These are phyloP conservation scores for Callorhinus ursinus DNA, from an alignment of 2,113 vertebrate species.

Conservation along the genomic window DNA sequence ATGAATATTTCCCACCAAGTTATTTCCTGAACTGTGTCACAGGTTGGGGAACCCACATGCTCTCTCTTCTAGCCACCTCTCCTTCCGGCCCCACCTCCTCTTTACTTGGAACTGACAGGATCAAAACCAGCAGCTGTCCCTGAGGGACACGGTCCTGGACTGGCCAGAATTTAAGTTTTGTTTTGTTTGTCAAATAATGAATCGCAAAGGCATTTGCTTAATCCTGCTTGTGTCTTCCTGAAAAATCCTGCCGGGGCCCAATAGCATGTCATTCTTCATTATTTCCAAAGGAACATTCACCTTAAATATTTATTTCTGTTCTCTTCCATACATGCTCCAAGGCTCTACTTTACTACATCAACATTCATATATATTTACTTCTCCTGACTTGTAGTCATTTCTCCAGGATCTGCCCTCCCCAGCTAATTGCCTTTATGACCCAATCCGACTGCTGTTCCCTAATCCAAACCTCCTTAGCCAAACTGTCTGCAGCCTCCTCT, in stretches of 20 bases:
- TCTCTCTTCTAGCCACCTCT: background rate
- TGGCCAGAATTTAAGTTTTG: background rate
- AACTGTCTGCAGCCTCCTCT: background rate
- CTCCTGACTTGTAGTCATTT: conserved; percentile 9
- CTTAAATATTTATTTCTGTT: conserved; percentile 57
- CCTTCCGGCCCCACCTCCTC: background rate
- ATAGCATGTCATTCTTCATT: background rate
- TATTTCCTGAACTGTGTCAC: background rate
- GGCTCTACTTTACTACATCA: background rate
- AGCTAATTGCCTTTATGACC: background rate
- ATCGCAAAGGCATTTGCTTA: background rate
- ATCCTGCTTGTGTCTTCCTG: background rate
- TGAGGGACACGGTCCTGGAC: background rate
- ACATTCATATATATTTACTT: background rate
- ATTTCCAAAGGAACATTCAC: conserved; percentile 5
- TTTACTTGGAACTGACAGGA: background rate
- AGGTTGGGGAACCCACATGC: background rate
- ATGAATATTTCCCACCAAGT: background rate
- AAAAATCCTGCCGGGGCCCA: background rate
- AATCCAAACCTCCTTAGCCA: background rate
- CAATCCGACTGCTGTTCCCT: background rate
- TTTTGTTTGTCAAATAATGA: conserved; percentile 33
- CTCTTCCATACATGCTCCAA: background rate
- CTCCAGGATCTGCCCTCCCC: background rate
- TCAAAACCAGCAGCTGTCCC: background rate